Conservation (phyloP, 1,140 invertebrate genomes). For the Argopecten irradians region DNA sequence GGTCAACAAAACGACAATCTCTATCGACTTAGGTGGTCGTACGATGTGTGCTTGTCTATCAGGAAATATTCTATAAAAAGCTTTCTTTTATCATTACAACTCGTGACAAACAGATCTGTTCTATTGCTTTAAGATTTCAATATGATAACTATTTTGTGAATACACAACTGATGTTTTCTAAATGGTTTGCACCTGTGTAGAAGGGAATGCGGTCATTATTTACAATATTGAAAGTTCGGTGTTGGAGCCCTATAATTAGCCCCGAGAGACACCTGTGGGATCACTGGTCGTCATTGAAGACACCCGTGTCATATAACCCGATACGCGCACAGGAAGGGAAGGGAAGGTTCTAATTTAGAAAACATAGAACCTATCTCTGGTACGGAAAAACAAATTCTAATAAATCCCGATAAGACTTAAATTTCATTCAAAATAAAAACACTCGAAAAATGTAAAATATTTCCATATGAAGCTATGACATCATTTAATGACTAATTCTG, state of each 20-base stretch:
- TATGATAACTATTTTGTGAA: not conserved
- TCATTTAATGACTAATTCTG: too few relatives aligned
- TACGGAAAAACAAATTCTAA: not conserved
- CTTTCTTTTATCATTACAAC: not conserved
- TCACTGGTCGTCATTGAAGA: not conserved
- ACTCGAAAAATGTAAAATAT: not conserved
- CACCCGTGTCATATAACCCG: not conserved
- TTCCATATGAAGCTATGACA: not conserved
- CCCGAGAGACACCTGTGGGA: not conserved
- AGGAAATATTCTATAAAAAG: not conserved
- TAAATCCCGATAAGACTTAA: not conserved
- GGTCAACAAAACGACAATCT: not conserved
- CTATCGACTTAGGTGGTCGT: not conserved
- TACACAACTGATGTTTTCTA: conserved; percentile 16
- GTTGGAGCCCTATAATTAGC: not conserved
- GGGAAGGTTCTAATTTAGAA: not conserved
- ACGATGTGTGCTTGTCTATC: not conserved
- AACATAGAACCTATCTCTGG: not conserved
- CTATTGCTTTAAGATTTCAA: not conserved
- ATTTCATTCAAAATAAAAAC: not conserved
- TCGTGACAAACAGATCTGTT: not conserved
- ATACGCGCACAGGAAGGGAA: not conserved
- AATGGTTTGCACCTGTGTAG: conserved; percentile 4
- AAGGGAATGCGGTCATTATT: not conserved
- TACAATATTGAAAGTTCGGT: not conserved